A percentile compares a stretch with the other conserved stretches of the same genome.
These are phyloP conservation scores for Adelognathus sp. DNA, from an alignment of 2,888 invertebrate species.

Conservation along the genomic window DNA sequence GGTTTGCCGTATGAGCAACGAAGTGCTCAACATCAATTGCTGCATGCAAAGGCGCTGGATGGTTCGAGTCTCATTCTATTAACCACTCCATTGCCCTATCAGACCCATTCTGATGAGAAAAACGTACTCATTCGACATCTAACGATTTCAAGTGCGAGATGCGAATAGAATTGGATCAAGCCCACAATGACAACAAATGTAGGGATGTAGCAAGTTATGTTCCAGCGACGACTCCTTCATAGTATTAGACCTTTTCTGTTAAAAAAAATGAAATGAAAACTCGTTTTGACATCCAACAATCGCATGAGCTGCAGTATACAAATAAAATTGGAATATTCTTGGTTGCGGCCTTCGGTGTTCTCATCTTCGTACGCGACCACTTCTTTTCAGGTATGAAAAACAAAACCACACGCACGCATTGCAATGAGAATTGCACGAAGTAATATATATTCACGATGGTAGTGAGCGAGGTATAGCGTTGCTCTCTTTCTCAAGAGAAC, in stretches of 20 bases:
- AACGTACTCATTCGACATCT: too few relatives aligned
- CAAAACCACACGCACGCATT: neutral
- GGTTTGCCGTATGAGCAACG: neutral
- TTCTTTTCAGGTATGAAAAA: neutral
- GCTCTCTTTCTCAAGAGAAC: neutral
- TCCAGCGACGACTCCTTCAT: neutral
- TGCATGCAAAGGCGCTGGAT: too few relatives aligned
- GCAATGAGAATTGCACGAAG: conserved; percentile 19
- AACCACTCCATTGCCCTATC: too few relatives aligned
- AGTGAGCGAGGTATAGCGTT: neutral
- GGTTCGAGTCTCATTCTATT: too few relatives aligned
- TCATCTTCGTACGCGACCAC: neutral
- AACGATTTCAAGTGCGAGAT: too few relatives aligned
- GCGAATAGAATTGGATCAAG: too few relatives aligned
- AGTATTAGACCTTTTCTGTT: neutral
- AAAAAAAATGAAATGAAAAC: neutral
- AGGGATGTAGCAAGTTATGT: too few relatives aligned
- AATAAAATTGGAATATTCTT: neutral
- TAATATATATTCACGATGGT: neutral
- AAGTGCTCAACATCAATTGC: neutral
- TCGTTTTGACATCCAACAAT: neutral
- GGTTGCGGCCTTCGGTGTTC: neutral
- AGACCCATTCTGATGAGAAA: too few relatives aligned
- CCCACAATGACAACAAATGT: too few relatives aligned
- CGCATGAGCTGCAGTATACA: neutral